Evolutionary conservation across 2,113 vertebrate species (phyloP), one percentile per base, ranked within the genome.

Genomic region (Gymnorhina tibicen): DNA sequence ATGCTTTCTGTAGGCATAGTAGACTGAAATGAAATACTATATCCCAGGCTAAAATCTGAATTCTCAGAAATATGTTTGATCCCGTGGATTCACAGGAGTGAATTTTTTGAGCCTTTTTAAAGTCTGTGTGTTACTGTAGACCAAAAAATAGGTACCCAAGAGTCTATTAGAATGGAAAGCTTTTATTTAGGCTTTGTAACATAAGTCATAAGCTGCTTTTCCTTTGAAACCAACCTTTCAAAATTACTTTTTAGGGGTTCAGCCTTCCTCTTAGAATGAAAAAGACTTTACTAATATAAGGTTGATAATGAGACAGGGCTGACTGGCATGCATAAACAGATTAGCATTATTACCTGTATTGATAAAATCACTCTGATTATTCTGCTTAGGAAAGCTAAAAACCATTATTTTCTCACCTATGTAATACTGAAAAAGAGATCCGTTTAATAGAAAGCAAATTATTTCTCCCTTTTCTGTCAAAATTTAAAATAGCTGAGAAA

Each of bases 211-310:
- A 87, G 39, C 30, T 66, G 26, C 28, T 81, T 91, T 83, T 93
- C 20, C 44, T 96, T 85, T 91, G n/a, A 91, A 96, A 91, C 5
- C 42, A 59, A 83, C 46, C 32, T 86, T 80, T 88, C 63, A 87
- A 90, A 93, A 91, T 80, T 3, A 95, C 53, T 79, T 85, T 95
- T 91, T 56, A 90, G 50, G 77, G 21, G 50, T 74, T 77, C 53
- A 46, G 23, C 41, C 16, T 91, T 87, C 46, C 85, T 76, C 55
- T 90, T 77, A 37, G 24, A 62, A 39, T 12, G 67, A 93, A 86
- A 93, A 93, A 70, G 20, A 62, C 46, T 77, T 89, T 42, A 77
- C 30, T 76, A 76, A 66, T 42, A 44, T 26, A 62, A 88, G 59
- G 72, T 33, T 91, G 59, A 13, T 93, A 93, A 95, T 94, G 81